Conservation (phyloP, 2,888 invertebrate genomes). For the Habroteleia sp. region DNA sequence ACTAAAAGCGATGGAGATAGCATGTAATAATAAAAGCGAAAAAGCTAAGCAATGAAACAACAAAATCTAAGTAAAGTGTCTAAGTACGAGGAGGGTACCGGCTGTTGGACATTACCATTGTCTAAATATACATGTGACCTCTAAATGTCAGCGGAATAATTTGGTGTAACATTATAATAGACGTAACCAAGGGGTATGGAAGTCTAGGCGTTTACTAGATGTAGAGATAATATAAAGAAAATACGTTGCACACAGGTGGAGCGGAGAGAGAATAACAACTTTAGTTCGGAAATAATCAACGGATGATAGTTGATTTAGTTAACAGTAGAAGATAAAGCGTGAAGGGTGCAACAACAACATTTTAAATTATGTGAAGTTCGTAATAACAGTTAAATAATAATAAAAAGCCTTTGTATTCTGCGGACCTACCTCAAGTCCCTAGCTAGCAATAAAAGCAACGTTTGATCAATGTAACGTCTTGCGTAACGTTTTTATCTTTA, state of each 20-base stretch:
- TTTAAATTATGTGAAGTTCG: slow-evolving; percentile 65
- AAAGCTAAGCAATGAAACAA: slow-evolving; percentile 72
- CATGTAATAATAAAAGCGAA: slow-evolving; percentile 71
- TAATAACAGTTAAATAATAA: slow-evolving; percentile 47
- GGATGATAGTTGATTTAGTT: slow-evolving; percentile 37
- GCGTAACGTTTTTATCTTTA: slow-evolving; percentile 55
- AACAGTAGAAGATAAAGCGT: slow-evolving; percentile 57
- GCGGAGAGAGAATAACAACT: slow-evolving; percentile 19
- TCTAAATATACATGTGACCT: slow-evolving; percentile 74
- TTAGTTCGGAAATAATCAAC: slow-evolving; percentile 34
- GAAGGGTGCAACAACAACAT: slow-evolving; percentile 70
- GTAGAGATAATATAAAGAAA: slow-evolving; percentile 46
- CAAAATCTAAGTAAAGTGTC: slow-evolving; percentile 57
- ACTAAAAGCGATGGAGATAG: slow-evolving; percentile 62
- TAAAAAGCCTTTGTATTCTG: slow-evolving; percentile 50
- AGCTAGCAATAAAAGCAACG: slow-evolving; percentile 80
- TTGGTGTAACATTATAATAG: slow-evolving; percentile 34
- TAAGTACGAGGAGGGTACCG: slow-evolving; percentile 76
- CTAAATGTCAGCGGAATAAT: slow-evolving; percentile 55
- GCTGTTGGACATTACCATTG: slow-evolving; percentile 81
- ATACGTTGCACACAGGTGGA: slow-evolving; percentile 47
- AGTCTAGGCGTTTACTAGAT: slow-evolving; percentile 52
- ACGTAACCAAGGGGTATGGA: slow-evolving; percentile 35
- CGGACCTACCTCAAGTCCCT: slow-evolving; percentile 79
- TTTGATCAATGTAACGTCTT: slow-evolving; percentile 72